phyloP scores from a whole-genome alignment of 2,888 invertebrate species.

The Petrolisthes cinctipes region DNA sequence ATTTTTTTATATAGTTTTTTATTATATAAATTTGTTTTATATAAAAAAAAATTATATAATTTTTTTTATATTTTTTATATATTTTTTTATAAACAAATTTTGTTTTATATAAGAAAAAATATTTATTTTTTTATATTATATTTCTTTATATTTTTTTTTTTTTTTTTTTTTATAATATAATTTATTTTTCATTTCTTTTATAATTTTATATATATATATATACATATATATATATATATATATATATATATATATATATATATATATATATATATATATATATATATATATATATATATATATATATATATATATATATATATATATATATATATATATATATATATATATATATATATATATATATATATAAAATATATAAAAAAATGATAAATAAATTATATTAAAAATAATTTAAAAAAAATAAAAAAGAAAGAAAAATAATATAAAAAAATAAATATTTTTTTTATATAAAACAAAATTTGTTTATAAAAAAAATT shows the following conservation, averaged over 20 bases:
- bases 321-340: constrained; percentile 22
- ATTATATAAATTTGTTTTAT: too few relatives aligned
- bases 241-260: constrained; percentile 22
- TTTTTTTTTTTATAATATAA: neutral
- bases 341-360: constrained; percentile 18
- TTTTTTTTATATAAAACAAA: neutral
- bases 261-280: constrained; percentile 20
- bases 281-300: constrained; percentile 15
- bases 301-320: constrained; percentile 22
- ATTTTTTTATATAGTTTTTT: neutral
- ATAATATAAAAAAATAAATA: neutral
- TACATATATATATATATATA: constrained; percentile 22
- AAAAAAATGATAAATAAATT: neutral
- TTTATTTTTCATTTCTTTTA: neutral
- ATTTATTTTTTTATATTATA: neutral
- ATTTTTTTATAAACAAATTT: neutral
- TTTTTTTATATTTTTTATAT: neutral
- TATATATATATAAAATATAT: constrained; percentile 5
- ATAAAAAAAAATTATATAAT: neutral
- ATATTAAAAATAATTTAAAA: too few relatives aligned
- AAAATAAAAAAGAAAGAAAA: too few relatives aligned
- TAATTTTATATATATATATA: constrained; percentile 9
- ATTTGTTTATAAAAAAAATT: neutral
- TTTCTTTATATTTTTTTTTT: neutral
- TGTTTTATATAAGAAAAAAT: neutral